These are phyloP conservation scores for Drosophila neocordata DNA, from an alignment of 1,140 invertebrate species.

Conservation along the genomic window DNA sequence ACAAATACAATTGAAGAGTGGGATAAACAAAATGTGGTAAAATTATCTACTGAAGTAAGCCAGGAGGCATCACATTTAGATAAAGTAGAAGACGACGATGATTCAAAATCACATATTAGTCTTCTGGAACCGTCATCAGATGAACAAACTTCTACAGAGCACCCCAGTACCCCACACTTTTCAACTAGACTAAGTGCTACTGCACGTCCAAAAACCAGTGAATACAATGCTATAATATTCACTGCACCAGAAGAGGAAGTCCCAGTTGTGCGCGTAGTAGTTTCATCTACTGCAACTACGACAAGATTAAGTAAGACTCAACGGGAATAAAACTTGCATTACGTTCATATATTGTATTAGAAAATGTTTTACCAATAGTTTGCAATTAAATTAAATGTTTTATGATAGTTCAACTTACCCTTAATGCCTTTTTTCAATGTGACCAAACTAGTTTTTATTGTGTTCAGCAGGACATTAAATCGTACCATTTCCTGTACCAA, in stretches of 20 bases:
- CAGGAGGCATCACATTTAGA: no score
- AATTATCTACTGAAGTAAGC: no score
- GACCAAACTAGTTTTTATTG: slow-evolving; percentile 89
- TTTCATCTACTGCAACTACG: not conserved
- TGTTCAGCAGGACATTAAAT: slow-evolving; percentile 91
- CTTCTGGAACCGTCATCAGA: not conserved
- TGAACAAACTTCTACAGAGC: not conserved
- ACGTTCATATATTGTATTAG: not conserved
- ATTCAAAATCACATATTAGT: not conserved
- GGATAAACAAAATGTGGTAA: no score
- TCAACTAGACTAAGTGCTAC: not conserved
- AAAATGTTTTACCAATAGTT: not conserved
- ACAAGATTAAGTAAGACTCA: not conserved
- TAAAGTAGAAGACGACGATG: not conserved
- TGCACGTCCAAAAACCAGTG: not conserved
- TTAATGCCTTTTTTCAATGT: slow-evolving; percentile 95
- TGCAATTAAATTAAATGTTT: slow-evolving; percentile 34
- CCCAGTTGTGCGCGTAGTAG: not conserved
- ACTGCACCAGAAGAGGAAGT: not conserved
- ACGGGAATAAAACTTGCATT: slow-evolving; percentile 23
- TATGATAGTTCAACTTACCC: slow-evolving; percentile 84
- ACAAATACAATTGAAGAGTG: no score
- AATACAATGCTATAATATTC: not conserved
- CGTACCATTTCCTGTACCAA: slow-evolving; percentile 96
- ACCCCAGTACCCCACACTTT: not conserved